A percentile compares a stretch with the other conserved stretches of the same genome.
Conservation (phyloP, 2,888 invertebrate genomes). For the Eremobia ochroleuca region DNA sequence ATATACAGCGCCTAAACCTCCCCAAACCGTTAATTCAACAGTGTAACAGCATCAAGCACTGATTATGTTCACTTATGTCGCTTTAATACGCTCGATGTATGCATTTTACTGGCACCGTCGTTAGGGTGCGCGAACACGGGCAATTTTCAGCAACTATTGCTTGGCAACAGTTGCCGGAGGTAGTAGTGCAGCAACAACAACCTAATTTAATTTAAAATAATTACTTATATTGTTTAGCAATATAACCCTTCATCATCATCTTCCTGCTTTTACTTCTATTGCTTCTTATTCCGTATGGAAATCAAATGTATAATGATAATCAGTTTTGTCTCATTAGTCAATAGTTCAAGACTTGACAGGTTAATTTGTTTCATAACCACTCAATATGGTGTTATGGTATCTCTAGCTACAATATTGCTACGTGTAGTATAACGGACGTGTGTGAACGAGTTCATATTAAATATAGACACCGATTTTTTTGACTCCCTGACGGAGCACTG, state of each 20-base stretch:
- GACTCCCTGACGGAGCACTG: neutral
- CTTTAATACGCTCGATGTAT: slow-evolving; percentile 33
- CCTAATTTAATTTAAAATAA: neutral
- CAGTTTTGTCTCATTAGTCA: neutral
- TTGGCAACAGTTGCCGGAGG: neutral
- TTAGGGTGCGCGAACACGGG: neutral
- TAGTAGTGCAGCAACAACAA: too few relatives aligned
- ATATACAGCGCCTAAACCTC: neutral
- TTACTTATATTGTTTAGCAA: neutral
- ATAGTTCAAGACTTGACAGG: neutral
- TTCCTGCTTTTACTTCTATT: too few relatives aligned
- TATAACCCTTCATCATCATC: neutral
- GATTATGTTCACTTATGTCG: slow-evolving; percentile 49
- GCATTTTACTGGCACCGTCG: slow-evolving; percentile 22
- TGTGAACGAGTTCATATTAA: neutral
- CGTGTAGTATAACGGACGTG: neutral
- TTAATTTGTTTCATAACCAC: neutral
- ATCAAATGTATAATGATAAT: neutral
- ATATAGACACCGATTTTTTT: neutral
- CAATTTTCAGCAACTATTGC: neutral
- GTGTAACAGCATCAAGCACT: slow-evolving; percentile 20
- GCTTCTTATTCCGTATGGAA: neutral
- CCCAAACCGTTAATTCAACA: neutral
- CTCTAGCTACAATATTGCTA: neutral
- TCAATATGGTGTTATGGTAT: neutral